Evolutionary conservation across 2,797 vertebrate genomes (phyloP), one percentile per base, ranked within the genome.

Genomic region (Staurois parvus): DNA sequence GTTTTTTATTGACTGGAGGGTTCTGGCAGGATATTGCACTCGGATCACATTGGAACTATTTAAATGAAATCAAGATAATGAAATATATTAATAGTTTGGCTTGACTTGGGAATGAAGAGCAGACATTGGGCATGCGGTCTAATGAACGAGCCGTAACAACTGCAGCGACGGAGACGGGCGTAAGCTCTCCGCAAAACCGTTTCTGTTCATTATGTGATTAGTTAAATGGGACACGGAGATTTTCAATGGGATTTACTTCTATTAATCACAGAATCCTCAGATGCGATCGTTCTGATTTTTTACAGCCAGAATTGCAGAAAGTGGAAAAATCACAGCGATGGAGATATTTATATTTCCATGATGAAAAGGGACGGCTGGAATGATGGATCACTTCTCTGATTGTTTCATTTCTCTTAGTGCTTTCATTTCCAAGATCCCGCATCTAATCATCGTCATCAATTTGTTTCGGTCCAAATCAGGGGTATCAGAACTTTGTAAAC

Each of bases 41-140:
- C 40, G 2, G 40, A 2, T n/a, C 1, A 21, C 52, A 59, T 69
- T 69, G 21, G 29, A 34, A 56, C 29, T 56, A 70, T 80, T 56
- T 59, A 56, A 52, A 52, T 12, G 62, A 24, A 21, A 62, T 34
- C 15, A 34, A 70, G 42, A 52, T 70, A 80, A 70, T 70, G 29
- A 80, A 70, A 26, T 32, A 17, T 56, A 64, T 64, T 26, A 64
- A 42, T 72, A 62, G 59, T 70, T 80, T 52, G 42, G 42, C 29
- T 70, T 70, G 26, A 80, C 26, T 67, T 56, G 28, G 32, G 42
- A 80, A 69, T 52, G 69, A 52, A 26, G 66, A 4, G 17, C 19
- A 80, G 42, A 45, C 40, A 79, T 42, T 24, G 69, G 69, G 32
- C 42, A 19, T 24, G 9, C 34, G 30, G 42, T 42, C 48, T 69